Percentiles rank a stretch among this genome's conserved stretches.
Conservation (phyloP, 2,113 vertebrate species). For the Myrmecophaga tridactyla region DNA sequence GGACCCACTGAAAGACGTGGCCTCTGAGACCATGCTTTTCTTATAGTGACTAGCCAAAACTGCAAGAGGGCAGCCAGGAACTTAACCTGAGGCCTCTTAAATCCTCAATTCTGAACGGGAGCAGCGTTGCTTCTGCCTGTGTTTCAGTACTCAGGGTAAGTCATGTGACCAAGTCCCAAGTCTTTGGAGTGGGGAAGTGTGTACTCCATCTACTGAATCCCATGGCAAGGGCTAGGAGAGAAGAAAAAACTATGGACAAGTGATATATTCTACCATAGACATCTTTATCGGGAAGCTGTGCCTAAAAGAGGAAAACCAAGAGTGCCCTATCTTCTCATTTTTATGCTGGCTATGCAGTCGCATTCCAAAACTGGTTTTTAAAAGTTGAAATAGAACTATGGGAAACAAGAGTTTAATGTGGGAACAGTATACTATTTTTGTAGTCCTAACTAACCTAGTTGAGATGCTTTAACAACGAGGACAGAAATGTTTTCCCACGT, state of each 20-base stretch:
- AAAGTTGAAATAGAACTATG: not conserved
- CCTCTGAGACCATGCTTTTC: not conserved
- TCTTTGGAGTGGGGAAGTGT: accelerated
- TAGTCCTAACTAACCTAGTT: not conserved
- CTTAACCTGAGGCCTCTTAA: not conserved
- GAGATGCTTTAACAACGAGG: not conserved
- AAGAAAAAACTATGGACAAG: not conserved
- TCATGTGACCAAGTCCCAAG: not conserved
- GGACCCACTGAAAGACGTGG: not conserved
- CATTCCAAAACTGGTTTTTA: not conserved
- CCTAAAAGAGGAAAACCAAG: not conserved
- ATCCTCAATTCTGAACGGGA: not conserved
- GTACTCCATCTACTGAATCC: not conserved
- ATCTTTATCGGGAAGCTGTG: not conserved
- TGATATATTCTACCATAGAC: too few relatives aligned
- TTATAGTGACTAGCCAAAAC: not conserved
- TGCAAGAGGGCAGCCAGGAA: not conserved
- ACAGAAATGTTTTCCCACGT: not conserved
- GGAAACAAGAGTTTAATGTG: not conserved
- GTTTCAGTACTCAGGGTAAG: not conserved
- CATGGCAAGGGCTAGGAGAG: not conserved
- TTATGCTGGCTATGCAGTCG: not conserved
- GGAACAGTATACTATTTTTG: not conserved
- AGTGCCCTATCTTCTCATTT: not conserved
- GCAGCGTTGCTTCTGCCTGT: not conserved